A percentile compares a stretch with the other conserved stretches of the same genome.
Conservation (phyloP, 2,113 vertebrate species). For the Phylloscopus trochiloides region DNA sequence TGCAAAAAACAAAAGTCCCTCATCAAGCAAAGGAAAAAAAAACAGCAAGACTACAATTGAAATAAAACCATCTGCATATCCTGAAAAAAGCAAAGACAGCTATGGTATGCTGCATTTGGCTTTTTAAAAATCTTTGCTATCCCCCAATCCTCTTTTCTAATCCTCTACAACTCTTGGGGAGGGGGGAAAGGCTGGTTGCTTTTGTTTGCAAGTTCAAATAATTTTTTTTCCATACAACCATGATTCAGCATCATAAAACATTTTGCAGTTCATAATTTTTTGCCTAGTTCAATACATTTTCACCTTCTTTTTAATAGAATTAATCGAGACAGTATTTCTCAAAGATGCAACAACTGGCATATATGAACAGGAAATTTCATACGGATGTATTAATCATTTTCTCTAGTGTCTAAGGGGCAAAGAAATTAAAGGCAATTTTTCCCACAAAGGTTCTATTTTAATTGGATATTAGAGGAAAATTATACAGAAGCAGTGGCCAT, state of each 20-base stretch:
- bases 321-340: background rate
- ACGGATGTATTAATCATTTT: background rate
- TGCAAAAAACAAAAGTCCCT: background rate
- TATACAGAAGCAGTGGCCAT: background rate
- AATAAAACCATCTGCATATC: background rate
- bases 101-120: background rate
- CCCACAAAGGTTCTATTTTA: background rate
- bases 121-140: background rate
- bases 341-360: background rate
- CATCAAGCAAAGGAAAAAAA: background rate
- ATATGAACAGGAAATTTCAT: background rate
- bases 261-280: background rate
- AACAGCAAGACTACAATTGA: background rate
- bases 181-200: accelerated
- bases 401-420: background rate
- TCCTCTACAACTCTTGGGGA: background rate
- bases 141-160: background rate
- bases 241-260: background rate
- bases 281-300: background rate
- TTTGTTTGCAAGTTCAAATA: background rate
- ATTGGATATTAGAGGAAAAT: background rate
- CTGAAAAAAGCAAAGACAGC: background rate
- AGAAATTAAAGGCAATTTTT: background rate
- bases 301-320: background rate
- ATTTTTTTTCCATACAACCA: background rate